Evolutionary conservation across 1,140 invertebrate species (phyloP).

Genomic region (Tetragnatha versicolor): DNA sequence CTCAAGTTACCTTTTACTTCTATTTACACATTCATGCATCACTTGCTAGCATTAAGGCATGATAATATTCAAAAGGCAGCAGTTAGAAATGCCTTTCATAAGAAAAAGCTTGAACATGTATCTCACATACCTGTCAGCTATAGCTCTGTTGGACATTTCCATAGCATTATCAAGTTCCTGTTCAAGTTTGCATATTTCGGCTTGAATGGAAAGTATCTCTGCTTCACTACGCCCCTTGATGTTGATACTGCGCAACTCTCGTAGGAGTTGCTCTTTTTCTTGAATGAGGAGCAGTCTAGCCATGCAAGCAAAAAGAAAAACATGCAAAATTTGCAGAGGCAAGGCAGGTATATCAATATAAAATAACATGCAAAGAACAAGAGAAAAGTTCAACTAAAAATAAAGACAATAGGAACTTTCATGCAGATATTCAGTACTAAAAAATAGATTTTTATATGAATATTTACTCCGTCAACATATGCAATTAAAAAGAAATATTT

Average conservation of each 20-base stretch:
- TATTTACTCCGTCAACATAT: too few relatives aligned
- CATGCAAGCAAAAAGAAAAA: conserved; percentile 54
- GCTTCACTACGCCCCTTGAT: conserved; percentile 81
- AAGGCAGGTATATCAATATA: not conserved
- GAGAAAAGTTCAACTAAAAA: not conserved
- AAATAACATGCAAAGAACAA: conserved; percentile 26
- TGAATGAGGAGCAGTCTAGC: conserved; percentile 83
- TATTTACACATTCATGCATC: not conserved
- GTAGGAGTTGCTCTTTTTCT: conserved; percentile 91
- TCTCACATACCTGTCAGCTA: conserved; percentile 75
- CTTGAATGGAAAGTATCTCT: conserved; percentile 84
- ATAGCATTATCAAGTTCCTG: conserved; percentile 88
- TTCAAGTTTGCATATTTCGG: conserved; percentile 85
- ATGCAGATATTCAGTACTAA: not conserved
- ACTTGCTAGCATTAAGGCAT: not conserved
- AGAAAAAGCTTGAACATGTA: not conserved
- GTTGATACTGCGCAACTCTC: conserved; percentile 88
- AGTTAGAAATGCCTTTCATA: not conserved
- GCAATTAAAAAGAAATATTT: too few relatives aligned
- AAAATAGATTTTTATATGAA: too few relatives aligned
- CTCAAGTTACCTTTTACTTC: too few relatives aligned
- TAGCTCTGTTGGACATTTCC: conserved; percentile 91
- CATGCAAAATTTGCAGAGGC: conserved; percentile 49
- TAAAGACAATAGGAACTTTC: not conserved
- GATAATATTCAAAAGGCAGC: not conserved